These are phyloP conservation scores for Tachuris rubrigastra DNA, from an alignment of 2,113 vertebrate genomes.

Conservation along the genomic window DNA sequence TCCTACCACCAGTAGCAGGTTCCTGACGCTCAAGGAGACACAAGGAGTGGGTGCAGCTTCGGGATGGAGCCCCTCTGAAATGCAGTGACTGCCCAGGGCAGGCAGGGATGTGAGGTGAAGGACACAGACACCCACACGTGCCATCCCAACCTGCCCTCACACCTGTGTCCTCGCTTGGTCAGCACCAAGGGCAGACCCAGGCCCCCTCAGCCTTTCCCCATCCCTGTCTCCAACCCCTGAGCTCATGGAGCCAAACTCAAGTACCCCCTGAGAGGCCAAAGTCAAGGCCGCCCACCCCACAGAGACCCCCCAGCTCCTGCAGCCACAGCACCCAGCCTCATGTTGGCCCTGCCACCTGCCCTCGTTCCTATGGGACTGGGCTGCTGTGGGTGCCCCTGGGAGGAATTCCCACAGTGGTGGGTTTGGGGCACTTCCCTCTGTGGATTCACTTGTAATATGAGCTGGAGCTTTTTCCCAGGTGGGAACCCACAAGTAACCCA, in stretches of 20 bases:
- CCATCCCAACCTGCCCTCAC: not conserved
- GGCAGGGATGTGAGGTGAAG: not conserved
- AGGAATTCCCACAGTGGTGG: not conserved
- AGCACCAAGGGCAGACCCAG: not conserved
- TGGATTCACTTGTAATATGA: not conserved
- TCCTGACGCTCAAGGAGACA: not conserved
- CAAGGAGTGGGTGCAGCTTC: rapidly evolving
- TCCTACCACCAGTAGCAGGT: not conserved
- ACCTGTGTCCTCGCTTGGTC: rapidly evolving
- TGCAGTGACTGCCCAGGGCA: not conserved
- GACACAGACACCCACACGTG: not conserved
- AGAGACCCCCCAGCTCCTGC: not conserved
- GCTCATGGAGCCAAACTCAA: not conserved
- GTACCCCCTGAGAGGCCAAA: not conserved
- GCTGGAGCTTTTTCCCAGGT: not conserved
- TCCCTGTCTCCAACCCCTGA: not conserved
- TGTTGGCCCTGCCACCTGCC: not conserved
- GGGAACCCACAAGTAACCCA: not conserved
- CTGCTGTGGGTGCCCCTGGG: not conserved
- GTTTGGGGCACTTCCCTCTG: not conserved
- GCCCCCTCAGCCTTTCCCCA: not conserved
- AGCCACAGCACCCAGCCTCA: not conserved
- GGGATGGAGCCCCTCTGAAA: not conserved
- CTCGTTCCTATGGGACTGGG: not conserved
- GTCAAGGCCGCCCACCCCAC: not conserved